phyloP scores from a whole-genome alignment of 2,888 invertebrate species.

The Pristionchus fissidentatus region DNA sequence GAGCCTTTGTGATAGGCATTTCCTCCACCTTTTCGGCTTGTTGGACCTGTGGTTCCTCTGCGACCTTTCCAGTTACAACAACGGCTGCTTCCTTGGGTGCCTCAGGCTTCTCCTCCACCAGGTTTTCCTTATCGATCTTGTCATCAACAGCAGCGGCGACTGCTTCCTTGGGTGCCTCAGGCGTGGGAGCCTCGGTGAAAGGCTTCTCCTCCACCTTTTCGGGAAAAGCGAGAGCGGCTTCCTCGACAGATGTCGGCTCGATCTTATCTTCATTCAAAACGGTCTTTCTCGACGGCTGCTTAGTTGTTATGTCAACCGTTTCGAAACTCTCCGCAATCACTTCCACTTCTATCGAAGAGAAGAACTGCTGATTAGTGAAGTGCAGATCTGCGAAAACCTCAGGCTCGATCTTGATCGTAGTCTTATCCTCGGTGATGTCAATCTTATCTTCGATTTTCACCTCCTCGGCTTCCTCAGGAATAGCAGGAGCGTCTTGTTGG shows the following conservation, averaged over 20 bases:
- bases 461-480: no score
- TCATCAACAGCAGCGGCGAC: constrained; percentile 16
- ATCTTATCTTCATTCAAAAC: neutral
- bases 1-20: neutral
- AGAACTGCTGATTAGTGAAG: no score
- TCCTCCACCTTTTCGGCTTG: neutral
- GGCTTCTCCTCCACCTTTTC: neutral
- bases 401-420: no score
- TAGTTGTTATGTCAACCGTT: no score
- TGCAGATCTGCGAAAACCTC: no score
- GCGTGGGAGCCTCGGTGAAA: neutral
- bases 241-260: neutral
- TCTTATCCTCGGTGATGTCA: no score
- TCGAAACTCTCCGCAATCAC: neutral
- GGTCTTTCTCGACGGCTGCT: no score
- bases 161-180: neutral
- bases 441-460: no score
- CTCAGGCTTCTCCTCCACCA: neutral
- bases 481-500: no score
- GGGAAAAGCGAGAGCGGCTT: neutral
- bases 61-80: neutral
- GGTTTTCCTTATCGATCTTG: neutral
- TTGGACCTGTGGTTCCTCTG: neutral
- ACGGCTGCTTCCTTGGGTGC: neutral
- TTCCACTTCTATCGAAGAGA: no score